Evolutionary conservation across 2,113 vertebrate species (phyloP), one percentile per base, ranked within the genome.

Genomic region (Sceloporus undulatus): DNA sequence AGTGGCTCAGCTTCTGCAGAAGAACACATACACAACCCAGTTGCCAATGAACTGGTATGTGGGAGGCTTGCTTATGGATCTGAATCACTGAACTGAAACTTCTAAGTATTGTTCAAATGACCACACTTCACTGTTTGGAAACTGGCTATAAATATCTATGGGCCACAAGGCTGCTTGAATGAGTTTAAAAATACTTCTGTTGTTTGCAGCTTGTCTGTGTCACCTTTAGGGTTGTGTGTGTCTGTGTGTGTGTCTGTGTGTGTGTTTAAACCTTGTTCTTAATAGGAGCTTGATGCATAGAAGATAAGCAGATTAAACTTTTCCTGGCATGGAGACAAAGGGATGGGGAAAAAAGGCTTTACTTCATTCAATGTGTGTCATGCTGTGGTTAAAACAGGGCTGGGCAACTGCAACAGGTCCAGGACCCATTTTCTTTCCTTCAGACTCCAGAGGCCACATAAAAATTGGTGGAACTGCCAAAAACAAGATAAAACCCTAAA

Each of bases 51-150:
- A 78, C 21, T 4, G 18, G 21, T 34, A 81, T 85, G 92, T 89
- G 88, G 89, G 87, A 87, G 74, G 66, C 25, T 0, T 0, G n/a
- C 3, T 77, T 71, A 6, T 89, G 78, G 76, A 79, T 91, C 0
- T 0, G 59, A 73, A 73, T 84, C 38, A 0, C 87, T 84, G 18
- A 82, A 83, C 92, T 86, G 0, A 4, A 84, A 91, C 81, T 82
- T 0, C 16, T 54, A 27, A 62, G 13, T 52, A 48, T 79, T 79
- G 27, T 48, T 0, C 0, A 19, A 14, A 84, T 86, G 85, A 78
- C 82, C 0, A 0, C 0, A 77, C 85, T 59, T 93, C 87, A 68
- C 87, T 23, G 90, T 89, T 65, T 0, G 0, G 9, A 27, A 62
- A 40, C 34, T 14, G 14, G 54, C 1, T 85, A 18, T 75, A 6